These are phyloP conservation scores for Eilema caniola DNA, from an alignment of 2,888 invertebrate species.

Conservation along the genomic window DNA sequence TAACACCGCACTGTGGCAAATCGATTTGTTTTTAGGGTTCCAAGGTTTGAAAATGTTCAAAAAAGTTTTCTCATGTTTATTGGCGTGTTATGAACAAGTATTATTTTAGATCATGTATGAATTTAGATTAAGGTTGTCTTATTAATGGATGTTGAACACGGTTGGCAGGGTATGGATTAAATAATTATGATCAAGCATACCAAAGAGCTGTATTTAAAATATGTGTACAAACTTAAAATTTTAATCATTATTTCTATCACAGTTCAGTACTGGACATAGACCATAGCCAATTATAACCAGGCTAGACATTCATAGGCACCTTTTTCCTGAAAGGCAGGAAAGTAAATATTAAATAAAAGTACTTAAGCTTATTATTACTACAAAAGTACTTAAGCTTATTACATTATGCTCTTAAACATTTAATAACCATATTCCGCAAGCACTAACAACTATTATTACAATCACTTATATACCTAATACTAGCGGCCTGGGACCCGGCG, in stretches of 20 bases:
- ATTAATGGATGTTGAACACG: neutral
- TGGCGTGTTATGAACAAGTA: conserved; percentile 17
- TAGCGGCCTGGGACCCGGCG: too few relatives aligned
- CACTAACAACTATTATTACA: too few relatives aligned
- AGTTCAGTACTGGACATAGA: too few relatives aligned
- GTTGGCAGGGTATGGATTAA: neutral
- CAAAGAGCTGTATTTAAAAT: neutral
- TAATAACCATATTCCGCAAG: too few relatives aligned
- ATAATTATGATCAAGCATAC: neutral
- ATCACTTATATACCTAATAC: too few relatives aligned
- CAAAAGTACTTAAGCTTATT: too few relatives aligned
- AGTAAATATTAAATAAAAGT: too few relatives aligned
- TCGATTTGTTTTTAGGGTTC: conserved; percentile 67
- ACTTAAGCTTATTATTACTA: too few relatives aligned
- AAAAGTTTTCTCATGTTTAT: conserved; percentile 17
- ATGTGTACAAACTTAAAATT: neutral
- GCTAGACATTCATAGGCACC: too few relatives aligned
- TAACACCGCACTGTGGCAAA: conserved; percentile 62
- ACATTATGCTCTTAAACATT: too few relatives aligned
- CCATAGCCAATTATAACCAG: too few relatives aligned
- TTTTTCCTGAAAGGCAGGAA: too few relatives aligned
- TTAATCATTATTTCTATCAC: neutral
- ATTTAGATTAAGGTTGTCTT: conserved; percentile 6
- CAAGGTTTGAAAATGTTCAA: conserved; percentile 18
- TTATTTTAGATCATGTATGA: conserved; percentile 19